Percentiles rank a stretch among this genome's conserved stretches.
Evolutionary conservation across 2,888 invertebrate species (phyloP).

Genomic region (Hypomecis punctinalis): DNA sequence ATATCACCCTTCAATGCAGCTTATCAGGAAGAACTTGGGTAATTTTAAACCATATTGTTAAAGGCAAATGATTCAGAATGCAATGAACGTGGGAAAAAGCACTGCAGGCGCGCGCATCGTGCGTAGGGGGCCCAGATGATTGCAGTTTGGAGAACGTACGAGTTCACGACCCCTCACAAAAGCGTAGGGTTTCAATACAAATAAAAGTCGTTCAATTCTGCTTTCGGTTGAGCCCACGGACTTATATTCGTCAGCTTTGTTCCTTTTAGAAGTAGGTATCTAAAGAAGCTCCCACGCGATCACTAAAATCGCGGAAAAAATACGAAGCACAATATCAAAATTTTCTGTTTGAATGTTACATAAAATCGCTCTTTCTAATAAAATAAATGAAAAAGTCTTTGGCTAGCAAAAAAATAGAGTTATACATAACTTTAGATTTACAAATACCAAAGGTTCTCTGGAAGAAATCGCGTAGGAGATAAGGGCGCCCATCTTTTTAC

Average conservation of each 20-base stretch:
- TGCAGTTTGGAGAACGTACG: constrained; percentile 72
- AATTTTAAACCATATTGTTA: constrained; percentile 48
- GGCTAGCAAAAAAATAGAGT: no score
- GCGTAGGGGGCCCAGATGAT: constrained; percentile 76
- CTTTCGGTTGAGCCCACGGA: constrained; percentile 4
- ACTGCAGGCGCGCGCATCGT: constrained; percentile 71
- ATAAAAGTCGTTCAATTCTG: constrained; percentile 37
- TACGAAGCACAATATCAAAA: no score
- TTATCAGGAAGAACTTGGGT: constrained; percentile 47
- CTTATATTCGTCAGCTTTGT: constrained; percentile 6
- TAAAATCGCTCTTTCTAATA: no score
- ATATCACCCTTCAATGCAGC: constrained; percentile 61
- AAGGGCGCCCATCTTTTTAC: no score
- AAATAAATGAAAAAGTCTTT: no score
- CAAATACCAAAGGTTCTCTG: no score
- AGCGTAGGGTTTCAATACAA: constrained; percentile 40
- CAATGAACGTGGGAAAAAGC: constrained; percentile 43
- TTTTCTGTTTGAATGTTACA: no score
- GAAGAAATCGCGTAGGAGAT: no score
- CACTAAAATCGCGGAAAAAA: no score
- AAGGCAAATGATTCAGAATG: constrained; percentile 19
- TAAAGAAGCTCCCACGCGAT: no score
- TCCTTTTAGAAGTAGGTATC: neutral
- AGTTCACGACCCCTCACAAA: constrained; percentile 57
- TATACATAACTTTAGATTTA: no score